Evolutionary conservation across 2,888 invertebrate genomes (phyloP), one percentile per base, ranked within the genome.

Genomic region (Octonoba sinensis): DNA sequence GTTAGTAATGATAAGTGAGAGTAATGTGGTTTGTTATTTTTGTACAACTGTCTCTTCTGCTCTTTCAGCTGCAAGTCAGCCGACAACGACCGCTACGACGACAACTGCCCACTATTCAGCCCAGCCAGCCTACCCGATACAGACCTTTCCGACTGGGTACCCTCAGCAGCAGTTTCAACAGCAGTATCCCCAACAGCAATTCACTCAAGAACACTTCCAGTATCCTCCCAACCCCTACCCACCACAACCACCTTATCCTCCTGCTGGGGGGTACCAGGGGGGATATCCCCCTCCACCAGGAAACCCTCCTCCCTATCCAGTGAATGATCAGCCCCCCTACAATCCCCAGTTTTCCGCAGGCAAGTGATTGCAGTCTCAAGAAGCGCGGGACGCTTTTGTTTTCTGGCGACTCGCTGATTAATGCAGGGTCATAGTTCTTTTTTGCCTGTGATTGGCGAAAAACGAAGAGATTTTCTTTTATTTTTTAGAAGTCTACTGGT

Each of bases 61-160:
- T 16, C n/a, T 47, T 64, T 24, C 36, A 82, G 82, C 82, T 76
- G 82, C 82, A 56, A 74, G 82, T 75, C 82, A 82, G 82, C 82
- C 82, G 82, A 64, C 82, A 76, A 60, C 82, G 71, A 82, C 82
- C 82, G 60, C 82, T 82, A 82, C 82, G 82, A 82, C 82, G 66
- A 76, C 82, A 82, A 82, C 82, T 57, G 76, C 73, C 57, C 82
- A 82, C 54, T 82, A 82, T 51, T 70, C 82, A 20, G 82, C 82
- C n/a, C 82, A 82, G 24, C 76, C 71, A 27, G 75, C 82, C 22
- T 82, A 72, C 51, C 82, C 82, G 6, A 82, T 82, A 46, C 82
- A 82, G 56, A 76, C 82, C 11, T 82, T 82, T 54, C 75, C 75
- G 13, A 82, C 82, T 20, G 82, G 76, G 8, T 82, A 82, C 27